Conservation (phyloP, 2,888 invertebrate genomes). For the Tolmerus cingulatus region DNA sequence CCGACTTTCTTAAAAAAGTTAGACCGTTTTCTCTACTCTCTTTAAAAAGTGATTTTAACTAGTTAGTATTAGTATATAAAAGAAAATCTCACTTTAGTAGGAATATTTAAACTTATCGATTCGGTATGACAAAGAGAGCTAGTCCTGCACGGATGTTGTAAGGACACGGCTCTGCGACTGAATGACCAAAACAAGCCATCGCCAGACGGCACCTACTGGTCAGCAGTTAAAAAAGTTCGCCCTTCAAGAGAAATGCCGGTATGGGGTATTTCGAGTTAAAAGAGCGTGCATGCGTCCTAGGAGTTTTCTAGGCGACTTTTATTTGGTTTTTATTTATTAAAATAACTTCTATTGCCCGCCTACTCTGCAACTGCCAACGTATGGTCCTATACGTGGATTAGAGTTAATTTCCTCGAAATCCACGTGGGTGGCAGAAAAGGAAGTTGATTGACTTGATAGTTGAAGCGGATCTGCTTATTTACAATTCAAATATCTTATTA, state of each 20-base stretch:
- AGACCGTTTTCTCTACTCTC: background rate
- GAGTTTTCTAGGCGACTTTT: background rate
- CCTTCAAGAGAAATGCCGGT: slow-evolving; percentile 8
- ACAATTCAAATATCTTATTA: background rate
- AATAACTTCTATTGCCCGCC: background rate
- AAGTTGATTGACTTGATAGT: background rate
- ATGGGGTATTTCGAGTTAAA: background rate
- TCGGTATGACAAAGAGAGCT: background rate
- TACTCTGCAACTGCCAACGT: background rate
- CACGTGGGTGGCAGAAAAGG: background rate
- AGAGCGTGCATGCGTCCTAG: slow-evolving; percentile 42
- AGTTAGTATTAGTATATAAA: background rate
- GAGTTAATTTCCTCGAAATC: background rate
- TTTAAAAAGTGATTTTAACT: background rate
- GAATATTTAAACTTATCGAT: slow-evolving; percentile 27
- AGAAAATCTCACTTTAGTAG: background rate
- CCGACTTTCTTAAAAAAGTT: background rate
- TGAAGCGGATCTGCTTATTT: background rate
- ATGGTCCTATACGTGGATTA: background rate
- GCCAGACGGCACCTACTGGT: slow-evolving; percentile 41
- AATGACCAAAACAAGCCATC: slow-evolving; percentile 57
- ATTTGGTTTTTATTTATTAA: slow-evolving; percentile 27
- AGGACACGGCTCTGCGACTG: slow-evolving; percentile 55
- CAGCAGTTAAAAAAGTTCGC: slow-evolving; percentile 40
- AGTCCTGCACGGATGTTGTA: background rate